These are phyloP conservation scores for Chaunax sp. DNA, from an alignment of 2,797 vertebrate species.

Conservation along the genomic window DNA sequence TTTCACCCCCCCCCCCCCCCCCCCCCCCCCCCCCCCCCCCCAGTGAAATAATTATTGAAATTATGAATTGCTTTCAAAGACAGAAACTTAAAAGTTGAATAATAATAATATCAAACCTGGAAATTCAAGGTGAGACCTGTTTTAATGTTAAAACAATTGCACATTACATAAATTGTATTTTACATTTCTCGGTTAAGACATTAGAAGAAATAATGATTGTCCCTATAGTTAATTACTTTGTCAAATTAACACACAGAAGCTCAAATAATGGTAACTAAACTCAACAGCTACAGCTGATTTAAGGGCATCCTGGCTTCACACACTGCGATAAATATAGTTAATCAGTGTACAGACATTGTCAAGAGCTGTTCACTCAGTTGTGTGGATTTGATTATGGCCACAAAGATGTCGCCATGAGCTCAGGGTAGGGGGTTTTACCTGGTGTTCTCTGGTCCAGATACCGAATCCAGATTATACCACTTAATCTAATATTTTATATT, in stretches of 20 bases:
- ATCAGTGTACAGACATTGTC: constrained; percentile 6
- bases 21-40: no score
- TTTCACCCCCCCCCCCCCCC: no score
- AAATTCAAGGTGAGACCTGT: neutral
- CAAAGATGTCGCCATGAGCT: constrained; percentile 46
- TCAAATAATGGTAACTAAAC: no score
- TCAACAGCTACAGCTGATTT: neutral
- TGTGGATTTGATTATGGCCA: constrained; percentile 22
- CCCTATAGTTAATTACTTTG: constrained; percentile 4
- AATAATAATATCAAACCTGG: neutral
- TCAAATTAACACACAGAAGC: no score
- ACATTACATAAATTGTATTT: neutral
- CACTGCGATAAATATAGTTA: neutral
- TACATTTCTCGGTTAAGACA: constrained; percentile 5
- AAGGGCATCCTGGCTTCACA: constrained; percentile 4
- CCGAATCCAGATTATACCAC: constrained; percentile 15
- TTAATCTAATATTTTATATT: constrained; percentile 26
- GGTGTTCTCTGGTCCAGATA: constrained; percentile 38
- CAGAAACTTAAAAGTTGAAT: neutral
- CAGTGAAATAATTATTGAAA: no score
- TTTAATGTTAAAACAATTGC: constrained; percentile 21
- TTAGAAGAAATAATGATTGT: neutral
- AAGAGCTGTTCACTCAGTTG: constrained; percentile 6
- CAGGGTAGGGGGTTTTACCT: neutral
- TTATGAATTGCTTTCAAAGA: neutral